Conservation (phyloP, 2,888 invertebrate genomes). For the Cerastoderma edule region DNA sequence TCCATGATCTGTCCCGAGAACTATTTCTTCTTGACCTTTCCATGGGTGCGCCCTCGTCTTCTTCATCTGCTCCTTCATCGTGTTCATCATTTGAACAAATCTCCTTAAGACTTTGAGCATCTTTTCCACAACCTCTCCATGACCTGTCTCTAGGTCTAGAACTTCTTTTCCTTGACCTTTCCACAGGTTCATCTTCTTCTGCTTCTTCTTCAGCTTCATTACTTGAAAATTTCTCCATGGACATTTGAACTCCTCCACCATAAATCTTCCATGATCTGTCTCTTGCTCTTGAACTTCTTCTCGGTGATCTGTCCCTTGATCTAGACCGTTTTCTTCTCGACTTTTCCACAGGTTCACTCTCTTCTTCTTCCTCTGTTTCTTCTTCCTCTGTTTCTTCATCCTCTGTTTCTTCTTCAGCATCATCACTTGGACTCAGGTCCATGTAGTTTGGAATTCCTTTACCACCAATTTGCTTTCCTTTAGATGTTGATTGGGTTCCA, state of each 20-base stretch:
- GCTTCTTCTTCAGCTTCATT: neutral
- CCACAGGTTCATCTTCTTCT: neutral
- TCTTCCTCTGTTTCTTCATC: slow-evolving; percentile 9
- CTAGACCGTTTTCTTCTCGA: neutral
- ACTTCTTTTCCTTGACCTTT: neutral
- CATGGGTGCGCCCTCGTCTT: neutral
- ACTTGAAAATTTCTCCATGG: neutral
- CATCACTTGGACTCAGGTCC: too few species aligned
- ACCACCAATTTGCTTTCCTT: slow-evolving; percentile 19
- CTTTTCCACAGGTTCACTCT: neutral
- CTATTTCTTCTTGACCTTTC: neutral
- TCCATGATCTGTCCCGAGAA: neutral
- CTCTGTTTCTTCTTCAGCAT: neutral
- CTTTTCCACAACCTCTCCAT: neutral
- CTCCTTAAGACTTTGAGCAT: neutral
- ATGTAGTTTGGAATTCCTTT: too few species aligned
- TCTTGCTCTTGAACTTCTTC: slow-evolving; percentile 7
- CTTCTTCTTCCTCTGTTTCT: neutral
- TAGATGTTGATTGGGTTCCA: neutral
- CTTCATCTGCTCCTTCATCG: neutral
- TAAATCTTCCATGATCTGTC: neutral
- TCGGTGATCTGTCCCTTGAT: neutral
- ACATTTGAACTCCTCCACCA: neutral
- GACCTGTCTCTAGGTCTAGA: neutral
- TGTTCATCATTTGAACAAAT: neutral